Conservation (phyloP, 2,888 invertebrate genomes). For the Antheraea assamensis region DNA sequence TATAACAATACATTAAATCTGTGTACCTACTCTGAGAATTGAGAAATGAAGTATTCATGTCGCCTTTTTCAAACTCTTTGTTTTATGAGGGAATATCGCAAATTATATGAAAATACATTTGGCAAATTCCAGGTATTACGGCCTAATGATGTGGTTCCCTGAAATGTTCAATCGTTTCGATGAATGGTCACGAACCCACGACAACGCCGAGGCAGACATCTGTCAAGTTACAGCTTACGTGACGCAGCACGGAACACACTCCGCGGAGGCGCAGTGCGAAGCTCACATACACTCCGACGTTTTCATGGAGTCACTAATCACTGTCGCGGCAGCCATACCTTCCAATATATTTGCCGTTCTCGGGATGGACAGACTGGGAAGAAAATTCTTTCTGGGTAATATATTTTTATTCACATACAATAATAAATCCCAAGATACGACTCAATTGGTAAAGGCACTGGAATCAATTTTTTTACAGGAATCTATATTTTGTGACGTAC, state of each 20-base stretch:
- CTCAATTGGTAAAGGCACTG: neutral
- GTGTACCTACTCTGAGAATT: too few relatives aligned
- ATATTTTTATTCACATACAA: neutral
- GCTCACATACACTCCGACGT: slow-evolving; percentile 89
- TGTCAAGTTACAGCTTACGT: slow-evolving; percentile 91
- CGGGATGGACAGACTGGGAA: slow-evolving; percentile 92
- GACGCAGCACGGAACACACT: slow-evolving; percentile 85
- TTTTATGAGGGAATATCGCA: too few relatives aligned
- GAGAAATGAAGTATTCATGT: too few relatives aligned
- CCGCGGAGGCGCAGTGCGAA: slow-evolving; percentile 82
- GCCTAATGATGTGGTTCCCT: slow-evolving; percentile 98
- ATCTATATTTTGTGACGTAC: too few relatives aligned
- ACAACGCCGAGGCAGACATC: slow-evolving; percentile 85
- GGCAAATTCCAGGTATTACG: slow-evolving; percentile 87
- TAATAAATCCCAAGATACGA: neutral
- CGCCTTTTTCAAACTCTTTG: too few relatives aligned
- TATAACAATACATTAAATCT: too few relatives aligned
- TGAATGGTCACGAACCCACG: slow-evolving; percentile 87
- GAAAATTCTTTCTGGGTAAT: slow-evolving; percentile 91
- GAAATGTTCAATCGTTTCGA: slow-evolving; percentile 96
- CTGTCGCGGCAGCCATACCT: slow-evolving; percentile 92
- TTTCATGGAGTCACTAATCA: slow-evolving; percentile 93
- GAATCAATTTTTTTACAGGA: neutral
- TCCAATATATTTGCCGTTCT: slow-evolving; percentile 92
- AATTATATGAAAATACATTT: neutral